Percentiles rank a stretch among this genome's conserved stretches.
Conservation (phyloP, 1,140 invertebrate genomes). For the Drosophila repleta region DNA sequence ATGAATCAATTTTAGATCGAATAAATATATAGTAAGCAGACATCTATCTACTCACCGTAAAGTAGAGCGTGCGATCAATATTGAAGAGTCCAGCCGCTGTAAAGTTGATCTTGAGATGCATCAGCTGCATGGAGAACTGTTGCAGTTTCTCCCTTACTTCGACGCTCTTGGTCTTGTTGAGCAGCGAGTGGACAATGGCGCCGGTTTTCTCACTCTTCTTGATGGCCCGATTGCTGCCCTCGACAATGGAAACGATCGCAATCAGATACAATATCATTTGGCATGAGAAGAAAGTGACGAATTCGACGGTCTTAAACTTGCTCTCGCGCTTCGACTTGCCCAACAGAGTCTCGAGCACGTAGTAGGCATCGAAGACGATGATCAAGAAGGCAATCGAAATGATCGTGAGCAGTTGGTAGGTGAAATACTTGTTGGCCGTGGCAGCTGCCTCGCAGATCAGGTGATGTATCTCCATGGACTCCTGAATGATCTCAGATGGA, state of each 20-base stretch:
- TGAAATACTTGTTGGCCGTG: conserved; percentile 83
- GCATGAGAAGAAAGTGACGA: conserved; percentile 80
- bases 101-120: conserved; percentile 81
- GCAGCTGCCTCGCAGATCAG: conserved; percentile 80
- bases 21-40: too few species aligned
- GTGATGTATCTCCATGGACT: conserved; percentile 83
- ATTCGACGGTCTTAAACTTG: conserved; percentile 81
- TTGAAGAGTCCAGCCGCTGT: conserved; percentile 82
- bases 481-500: conserved; percentile 80
- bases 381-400: conserved; percentile 82
- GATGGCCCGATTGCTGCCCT: conserved; percentile 80
- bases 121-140: conserved; percentile 79
- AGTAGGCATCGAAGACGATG: conserved; percentile 83
- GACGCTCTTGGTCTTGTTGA: conserved; percentile 74
- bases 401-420: conserved; percentile 79
- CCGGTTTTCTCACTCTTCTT: conserved; percentile 83
- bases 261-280: conserved; percentile 82
- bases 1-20: too few species aligned
- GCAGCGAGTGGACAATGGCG: conserved; percentile 73
- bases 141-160: conserved; percentile 79
- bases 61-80: conserved; percentile 80
- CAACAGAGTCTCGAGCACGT: conserved; percentile 79
- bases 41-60: conserved; percentile 58
- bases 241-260: conserved; percentile 80
- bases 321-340: conserved; percentile 77